Evolutionary conservation across 2,113 vertebrate genomes (phyloP).

Genomic region (Bubalus kerabau): DNA sequence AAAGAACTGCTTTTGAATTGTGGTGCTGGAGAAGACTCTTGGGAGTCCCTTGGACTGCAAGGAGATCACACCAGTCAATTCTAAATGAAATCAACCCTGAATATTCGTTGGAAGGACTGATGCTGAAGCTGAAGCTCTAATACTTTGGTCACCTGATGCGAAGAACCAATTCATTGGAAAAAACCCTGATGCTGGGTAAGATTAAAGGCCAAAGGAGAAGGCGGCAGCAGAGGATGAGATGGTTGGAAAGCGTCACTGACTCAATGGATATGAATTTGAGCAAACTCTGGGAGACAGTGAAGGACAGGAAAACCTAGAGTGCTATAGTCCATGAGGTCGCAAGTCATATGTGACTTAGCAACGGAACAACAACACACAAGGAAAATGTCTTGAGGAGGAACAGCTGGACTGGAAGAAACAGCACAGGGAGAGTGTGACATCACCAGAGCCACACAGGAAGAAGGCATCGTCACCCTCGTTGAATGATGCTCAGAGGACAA

Average conservation of each 20-base stretch:
- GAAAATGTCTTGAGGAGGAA: not conserved
- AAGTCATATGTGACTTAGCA: not conserved
- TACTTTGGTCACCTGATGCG: not conserved
- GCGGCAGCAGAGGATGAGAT: not conserved
- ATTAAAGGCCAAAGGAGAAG: not conserved
- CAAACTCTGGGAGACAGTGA: not conserved
- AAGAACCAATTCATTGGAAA: not conserved
- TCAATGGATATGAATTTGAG: not conserved
- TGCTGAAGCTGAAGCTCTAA: not conserved
- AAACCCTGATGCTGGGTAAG: not conserved
- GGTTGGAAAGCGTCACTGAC: not conserved
- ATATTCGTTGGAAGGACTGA: not conserved
- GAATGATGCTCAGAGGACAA: not conserved
- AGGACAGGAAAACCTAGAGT: not conserved
- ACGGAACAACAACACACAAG: accelerated
- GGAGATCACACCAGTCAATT: not conserved
- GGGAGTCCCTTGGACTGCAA: not conserved
- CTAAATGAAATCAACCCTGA: not conserved
- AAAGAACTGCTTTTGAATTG: not conserved
- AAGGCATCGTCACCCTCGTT: not conserved
- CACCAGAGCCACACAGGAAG: not conserved
- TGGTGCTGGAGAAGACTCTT: not conserved
- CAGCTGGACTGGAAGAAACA: not conserved
- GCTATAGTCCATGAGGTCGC: not conserved
- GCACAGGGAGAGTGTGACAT: not conserved